A percentile compares a stretch with the other conserved stretches of the same genome.
These are phyloP conservation scores for Rotaria macrura DNA, from an alignment of 2,888 invertebrate species.

Conservation along the genomic window DNA sequence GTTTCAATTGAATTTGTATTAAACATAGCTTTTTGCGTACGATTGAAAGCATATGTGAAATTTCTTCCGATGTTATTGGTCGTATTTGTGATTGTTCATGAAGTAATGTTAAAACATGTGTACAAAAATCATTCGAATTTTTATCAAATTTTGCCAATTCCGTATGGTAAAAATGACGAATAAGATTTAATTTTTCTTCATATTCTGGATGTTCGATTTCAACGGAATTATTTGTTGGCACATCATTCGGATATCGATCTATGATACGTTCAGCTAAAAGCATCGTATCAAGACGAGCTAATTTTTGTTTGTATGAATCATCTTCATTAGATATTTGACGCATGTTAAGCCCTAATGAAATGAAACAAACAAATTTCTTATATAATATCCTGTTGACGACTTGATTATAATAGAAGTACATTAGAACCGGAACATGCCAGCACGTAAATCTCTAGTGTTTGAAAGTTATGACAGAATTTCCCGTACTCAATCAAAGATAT, in stretches of 20 bases:
- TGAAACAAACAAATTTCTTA: too few relatives aligned
- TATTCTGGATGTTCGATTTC: conserved; percentile 4
- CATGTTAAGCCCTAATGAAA: not conserved
- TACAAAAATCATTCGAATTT: conserved; percentile 8
- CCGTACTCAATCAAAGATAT: too few relatives aligned
- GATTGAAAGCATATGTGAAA: not conserved
- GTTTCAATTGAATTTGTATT: conserved; percentile 21
- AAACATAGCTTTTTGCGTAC: not conserved
- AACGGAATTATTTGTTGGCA: not conserved
- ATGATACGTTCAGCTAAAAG: not conserved
- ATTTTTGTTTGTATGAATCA: not conserved
- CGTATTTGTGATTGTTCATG: not conserved
- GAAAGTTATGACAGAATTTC: too few relatives aligned
- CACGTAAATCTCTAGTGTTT: too few relatives aligned
- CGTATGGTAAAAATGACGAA: not conserved
- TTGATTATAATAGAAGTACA: too few relatives aligned
- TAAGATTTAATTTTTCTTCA: not conserved
- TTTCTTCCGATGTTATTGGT: not conserved
- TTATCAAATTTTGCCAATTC: not conserved
- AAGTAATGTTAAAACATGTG: not conserved
- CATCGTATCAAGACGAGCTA: conserved; percentile 9
- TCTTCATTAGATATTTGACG: not conserved
- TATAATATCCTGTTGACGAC: too few relatives aligned
- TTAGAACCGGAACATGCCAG: too few relatives aligned
- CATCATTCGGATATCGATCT: not conserved